Conservation (phyloP, 2,113 vertebrate species). For the Grallaria varia region DNA sequence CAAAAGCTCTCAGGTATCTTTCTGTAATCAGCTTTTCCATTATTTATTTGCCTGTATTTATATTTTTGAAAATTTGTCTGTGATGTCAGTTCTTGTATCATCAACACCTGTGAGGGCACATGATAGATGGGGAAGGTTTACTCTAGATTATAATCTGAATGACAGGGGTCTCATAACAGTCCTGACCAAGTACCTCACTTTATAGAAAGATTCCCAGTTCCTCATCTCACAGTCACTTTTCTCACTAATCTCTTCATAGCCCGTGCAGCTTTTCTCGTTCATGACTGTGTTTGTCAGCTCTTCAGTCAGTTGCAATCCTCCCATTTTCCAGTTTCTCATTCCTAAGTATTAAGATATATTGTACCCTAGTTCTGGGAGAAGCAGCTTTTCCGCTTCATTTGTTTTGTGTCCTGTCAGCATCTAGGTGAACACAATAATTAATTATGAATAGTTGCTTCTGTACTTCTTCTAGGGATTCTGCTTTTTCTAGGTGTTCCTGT, state of each 20-base stretch:
- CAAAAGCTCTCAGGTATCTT: not conserved
- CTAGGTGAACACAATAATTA: conserved; percentile 50
- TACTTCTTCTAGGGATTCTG: not conserved
- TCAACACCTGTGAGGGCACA: rapidly evolving
- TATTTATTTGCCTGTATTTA: conserved; percentile 30
- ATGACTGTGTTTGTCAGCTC: not conserved
- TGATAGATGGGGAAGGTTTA: not conserved
- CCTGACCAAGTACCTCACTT: not conserved
- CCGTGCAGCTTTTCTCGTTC: not conserved
- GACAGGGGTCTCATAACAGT: not conserved
- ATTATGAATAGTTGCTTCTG: conserved; percentile 38
- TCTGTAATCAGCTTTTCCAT: conserved; percentile 41
- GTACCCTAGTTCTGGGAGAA: conserved; percentile 22
- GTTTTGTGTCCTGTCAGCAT: conserved; percentile 48
- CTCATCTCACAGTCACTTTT: not conserved
- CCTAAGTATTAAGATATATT: conserved; percentile 49
- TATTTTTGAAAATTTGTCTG: not conserved
- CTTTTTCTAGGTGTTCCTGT: not conserved
- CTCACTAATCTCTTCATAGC: not conserved
- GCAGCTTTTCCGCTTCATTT: conserved; percentile 55
- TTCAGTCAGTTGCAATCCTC: not conserved
- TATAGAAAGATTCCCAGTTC: not conserved
- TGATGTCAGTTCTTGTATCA: not conserved
- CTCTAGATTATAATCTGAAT: not conserved
- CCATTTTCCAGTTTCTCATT: conserved; percentile 1